These are phyloP conservation scores for Strigamia crassipes DNA, from an alignment of 2,888 invertebrate genomes.

Conservation along the genomic window DNA sequence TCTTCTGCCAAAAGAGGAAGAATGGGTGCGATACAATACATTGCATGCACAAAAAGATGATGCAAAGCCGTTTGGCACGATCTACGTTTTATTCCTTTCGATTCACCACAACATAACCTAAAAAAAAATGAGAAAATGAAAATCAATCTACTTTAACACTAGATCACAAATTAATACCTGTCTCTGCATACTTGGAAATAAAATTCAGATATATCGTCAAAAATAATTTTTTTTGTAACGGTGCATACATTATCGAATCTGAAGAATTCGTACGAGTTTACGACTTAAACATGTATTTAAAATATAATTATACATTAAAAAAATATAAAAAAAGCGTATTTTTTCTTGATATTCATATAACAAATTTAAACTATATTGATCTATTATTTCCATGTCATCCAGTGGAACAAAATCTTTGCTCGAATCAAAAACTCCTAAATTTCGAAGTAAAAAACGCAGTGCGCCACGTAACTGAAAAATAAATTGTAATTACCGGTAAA, in stretches of 20 bases:
- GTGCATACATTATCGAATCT: slow-evolving; percentile 66
- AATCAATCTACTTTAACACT: not conserved
- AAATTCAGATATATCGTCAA: slow-evolving; percentile 75
- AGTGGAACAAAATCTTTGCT: slow-evolving; percentile 61
- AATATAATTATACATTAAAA: too few relatives aligned
- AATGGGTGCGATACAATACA: slow-evolving; percentile 77
- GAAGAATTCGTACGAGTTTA: slow-evolving; percentile 63
- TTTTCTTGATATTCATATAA: slow-evolving; percentile 67
- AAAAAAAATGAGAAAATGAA: slow-evolving; percentile 66
- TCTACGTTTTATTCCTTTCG: slow-evolving; percentile 65
- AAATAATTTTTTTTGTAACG: slow-evolving; percentile 66
- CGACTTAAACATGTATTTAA: slow-evolving; percentile 60
- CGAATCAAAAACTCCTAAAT: slow-evolving; percentile 59
- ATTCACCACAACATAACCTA: slow-evolving; percentile 76
- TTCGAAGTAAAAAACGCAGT: slow-evolving; percentile 81
- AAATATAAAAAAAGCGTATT: slow-evolving; percentile 58
- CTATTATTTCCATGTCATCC: slow-evolving; percentile 57
- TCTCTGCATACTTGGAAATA: slow-evolving; percentile 68
- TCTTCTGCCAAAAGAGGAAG: slow-evolving; percentile 88
- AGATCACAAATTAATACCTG: slow-evolving; percentile 50
- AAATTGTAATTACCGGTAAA: not conserved
- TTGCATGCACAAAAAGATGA: slow-evolving; percentile 71
- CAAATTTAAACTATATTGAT: slow-evolving; percentile 74
- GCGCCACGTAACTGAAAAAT: slow-evolving; percentile 69
- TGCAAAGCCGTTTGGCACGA: slow-evolving; percentile 73